Percentiles rank a stretch among this genome's conserved stretches.
Conservation (phyloP, 2,797 vertebrate species). For the Austrolebias charrua region DNA sequence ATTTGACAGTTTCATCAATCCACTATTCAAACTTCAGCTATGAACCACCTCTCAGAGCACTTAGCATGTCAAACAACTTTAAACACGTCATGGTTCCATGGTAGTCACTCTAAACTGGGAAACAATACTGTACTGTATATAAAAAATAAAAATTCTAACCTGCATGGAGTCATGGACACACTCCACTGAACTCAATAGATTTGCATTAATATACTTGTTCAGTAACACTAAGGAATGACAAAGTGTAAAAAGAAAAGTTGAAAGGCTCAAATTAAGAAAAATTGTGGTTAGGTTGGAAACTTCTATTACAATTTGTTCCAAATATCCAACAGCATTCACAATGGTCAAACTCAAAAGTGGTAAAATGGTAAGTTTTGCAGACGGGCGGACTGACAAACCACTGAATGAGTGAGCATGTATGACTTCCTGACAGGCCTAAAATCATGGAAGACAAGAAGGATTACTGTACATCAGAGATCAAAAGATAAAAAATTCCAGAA, state of each 20-base stretch:
- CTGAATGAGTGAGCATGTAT: background rate
- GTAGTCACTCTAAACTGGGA: background rate
- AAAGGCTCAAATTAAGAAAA: too few species aligned
- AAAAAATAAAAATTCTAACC: too few species aligned
- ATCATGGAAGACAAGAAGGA: background rate
- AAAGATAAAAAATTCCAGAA: background rate
- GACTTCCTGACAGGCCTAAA: background rate
- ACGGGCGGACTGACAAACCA: background rate
- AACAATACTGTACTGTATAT: too few species aligned
- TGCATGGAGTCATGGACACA: too few species aligned
- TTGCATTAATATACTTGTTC: too few species aligned
- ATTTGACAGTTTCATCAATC: conserved; percentile 50
- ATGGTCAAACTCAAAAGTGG: background rate
- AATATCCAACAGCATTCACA: background rate
- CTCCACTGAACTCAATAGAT: too few species aligned
- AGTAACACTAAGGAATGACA: too few species aligned
- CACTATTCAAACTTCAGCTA: conserved; percentile 21
- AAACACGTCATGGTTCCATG: background rate
- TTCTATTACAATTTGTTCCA: background rate
- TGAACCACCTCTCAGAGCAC: conserved; percentile 15
- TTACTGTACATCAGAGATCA: background rate
- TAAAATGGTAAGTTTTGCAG: background rate
- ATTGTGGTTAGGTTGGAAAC: too few species aligned
- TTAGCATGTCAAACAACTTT: background rate
- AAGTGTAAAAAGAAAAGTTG: too few species aligned